A percentile compares a stretch with the other conserved stretches of the same genome.
Conservation (phyloP, 2,888 invertebrate species). For the Chesias legatella region DNA sequence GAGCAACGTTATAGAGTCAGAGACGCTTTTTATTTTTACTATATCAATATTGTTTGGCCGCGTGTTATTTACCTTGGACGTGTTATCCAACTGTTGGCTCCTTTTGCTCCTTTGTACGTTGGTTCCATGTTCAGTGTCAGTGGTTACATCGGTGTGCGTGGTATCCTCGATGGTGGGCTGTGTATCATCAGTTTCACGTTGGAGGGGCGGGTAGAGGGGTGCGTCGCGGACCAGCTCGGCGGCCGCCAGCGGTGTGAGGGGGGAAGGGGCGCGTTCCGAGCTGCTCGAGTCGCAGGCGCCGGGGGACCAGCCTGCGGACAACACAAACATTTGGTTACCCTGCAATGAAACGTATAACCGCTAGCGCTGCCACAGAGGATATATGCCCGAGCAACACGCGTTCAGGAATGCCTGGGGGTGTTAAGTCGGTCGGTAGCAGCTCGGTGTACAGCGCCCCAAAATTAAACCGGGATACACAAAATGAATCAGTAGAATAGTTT, state of each 20-base stretch:
- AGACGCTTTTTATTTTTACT: no score
- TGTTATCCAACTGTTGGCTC: constrained; percentile 54
- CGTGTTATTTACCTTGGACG: constrained; percentile 51
- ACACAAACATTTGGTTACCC: constrained; percentile 12
- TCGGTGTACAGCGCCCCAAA: no score
- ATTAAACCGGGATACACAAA: no score
- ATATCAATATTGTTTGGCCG: no score
- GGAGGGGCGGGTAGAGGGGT: constrained; percentile 44
- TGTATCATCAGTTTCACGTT: constrained; percentile 25
- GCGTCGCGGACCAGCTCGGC: constrained; percentile 58
- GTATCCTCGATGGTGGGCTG: constrained; percentile 36
- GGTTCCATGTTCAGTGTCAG: constrained; percentile 45
- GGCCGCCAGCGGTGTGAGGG: constrained; percentile 42
- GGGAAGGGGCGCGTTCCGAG: constrained; percentile 45
- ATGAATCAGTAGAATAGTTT: no score
- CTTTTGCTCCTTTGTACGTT: constrained; percentile 53
- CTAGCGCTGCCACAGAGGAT: no score
- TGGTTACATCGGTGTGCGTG: constrained; percentile 37
- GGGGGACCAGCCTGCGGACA: constrained; percentile 48
- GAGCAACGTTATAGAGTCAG: no score
- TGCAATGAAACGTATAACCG: no score
- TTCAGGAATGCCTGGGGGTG: no score
- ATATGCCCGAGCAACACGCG: no score
- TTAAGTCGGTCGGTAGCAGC: no score
- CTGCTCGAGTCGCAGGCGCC: constrained; percentile 48